Percentiles rank a stretch among this genome's conserved stretches.
Evolutionary conservation across 2,888 invertebrate genomes (phyloP).

Genomic region (Ophion slaviceki): DNA sequence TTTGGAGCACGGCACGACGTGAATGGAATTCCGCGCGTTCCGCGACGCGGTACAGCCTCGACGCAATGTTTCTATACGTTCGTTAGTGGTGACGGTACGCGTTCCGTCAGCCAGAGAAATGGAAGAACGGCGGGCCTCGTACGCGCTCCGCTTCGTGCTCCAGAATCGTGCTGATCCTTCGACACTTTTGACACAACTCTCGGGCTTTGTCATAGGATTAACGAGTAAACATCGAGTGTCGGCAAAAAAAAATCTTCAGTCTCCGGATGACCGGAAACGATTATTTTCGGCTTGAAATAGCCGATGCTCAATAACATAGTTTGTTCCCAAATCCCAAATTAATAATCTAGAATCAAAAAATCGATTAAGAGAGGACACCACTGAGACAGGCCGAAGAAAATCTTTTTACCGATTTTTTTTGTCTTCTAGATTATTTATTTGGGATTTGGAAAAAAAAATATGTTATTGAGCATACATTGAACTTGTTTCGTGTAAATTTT

Average conservation of each 20-base stretch:
- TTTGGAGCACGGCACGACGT: background rate
- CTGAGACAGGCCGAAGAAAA: too few relatives aligned
- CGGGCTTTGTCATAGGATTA: background rate
- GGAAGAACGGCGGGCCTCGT: background rate
- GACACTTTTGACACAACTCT: slow-evolving; percentile 56
- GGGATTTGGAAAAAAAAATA: too few relatives aligned
- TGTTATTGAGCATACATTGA: too few relatives aligned
- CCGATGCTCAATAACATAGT: too few relatives aligned
- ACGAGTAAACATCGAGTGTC: background rate
- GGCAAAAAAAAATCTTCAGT: background rate
- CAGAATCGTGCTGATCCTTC: slow-evolving; percentile 68
- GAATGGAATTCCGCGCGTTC: slow-evolving; percentile 47
- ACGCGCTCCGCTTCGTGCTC: slow-evolving; percentile 13
- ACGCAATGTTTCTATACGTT: slow-evolving; percentile 47
- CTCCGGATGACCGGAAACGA: background rate
- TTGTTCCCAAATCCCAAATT: too few relatives aligned
- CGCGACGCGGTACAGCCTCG: slow-evolving; percentile 4
- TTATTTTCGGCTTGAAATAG: background rate
- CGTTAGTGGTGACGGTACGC: slow-evolving; percentile 54
- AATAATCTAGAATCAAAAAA: too few relatives aligned
- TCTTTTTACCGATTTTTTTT: too few relatives aligned
- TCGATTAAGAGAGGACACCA: too few relatives aligned
- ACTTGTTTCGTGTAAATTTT: too few relatives aligned
- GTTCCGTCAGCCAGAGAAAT: slow-evolving; percentile 37
- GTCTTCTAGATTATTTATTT: too few relatives aligned